Evolutionary conservation across 1,140 invertebrate species (phyloP).

Genomic region (Drosophila subobscura): DNA sequence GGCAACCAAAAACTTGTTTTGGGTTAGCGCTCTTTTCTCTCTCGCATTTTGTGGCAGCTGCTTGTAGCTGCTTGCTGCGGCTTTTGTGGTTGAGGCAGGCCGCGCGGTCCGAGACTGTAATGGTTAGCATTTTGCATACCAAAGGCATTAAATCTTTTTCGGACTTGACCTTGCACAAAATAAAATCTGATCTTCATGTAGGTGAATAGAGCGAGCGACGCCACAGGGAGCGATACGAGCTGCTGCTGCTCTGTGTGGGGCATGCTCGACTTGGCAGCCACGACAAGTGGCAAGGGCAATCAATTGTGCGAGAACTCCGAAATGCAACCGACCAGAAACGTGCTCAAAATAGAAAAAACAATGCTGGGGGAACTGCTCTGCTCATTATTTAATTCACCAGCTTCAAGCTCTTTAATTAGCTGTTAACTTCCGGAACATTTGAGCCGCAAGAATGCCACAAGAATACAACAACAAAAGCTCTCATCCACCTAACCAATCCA

Average conservation of each 20-base stretch:
- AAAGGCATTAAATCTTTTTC: constrained; percentile 60
- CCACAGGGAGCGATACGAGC: constrained; percentile 53
- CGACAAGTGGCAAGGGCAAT: constrained; percentile 67
- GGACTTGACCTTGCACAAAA: constrained; percentile 65
- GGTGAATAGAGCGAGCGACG: constrained; percentile 54
- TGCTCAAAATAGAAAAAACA: constrained; percentile 46
- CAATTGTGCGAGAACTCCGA: constrained; percentile 57
- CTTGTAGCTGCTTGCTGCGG: constrained; percentile 22
- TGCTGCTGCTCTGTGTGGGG: constrained; percentile 37
- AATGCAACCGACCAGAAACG: constrained; percentile 78
- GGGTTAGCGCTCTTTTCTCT: constrained; percentile 20
- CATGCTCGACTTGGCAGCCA: constrained; percentile 72
- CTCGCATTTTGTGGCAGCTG: constrained; percentile 57
- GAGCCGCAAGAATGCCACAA: constrained; percentile 48
- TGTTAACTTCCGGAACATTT: constrained; percentile 79
- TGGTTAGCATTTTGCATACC: constrained; percentile 59
- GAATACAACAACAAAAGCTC: not conserved
- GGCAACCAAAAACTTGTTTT: constrained; percentile 68
- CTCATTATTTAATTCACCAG: constrained; percentile 71
- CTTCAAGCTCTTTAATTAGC: constrained; percentile 75
- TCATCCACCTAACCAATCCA: constrained; percentile 20
- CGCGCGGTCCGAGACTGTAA: constrained; percentile 52
- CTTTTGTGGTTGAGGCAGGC: constrained; percentile 54
- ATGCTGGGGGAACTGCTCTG: constrained; percentile 20
- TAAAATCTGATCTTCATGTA: constrained; percentile 61